A percentile compares a stretch with the other conserved stretches of the same genome.
Conservation (phyloP, 2,797 vertebrate species). For the Phalanger gymnotis region DNA sequence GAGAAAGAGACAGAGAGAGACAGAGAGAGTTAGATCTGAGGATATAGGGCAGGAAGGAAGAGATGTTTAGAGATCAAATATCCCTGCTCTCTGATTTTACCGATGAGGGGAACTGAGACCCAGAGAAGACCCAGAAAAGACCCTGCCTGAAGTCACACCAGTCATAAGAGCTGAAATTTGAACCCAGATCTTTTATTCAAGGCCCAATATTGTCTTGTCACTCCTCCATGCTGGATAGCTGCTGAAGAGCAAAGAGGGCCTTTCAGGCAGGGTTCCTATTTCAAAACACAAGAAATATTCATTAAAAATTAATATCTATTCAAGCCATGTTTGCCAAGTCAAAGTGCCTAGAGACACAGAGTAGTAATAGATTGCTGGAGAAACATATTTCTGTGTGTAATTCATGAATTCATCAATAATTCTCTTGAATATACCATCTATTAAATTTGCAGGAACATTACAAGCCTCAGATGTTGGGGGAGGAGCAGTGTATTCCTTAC, state of each 20-base stretch:
- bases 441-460: not conserved
- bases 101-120: not conserved
- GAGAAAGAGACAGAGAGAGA: not conserved
- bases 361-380: rapidly evolving
- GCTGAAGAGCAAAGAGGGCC: not conserved
- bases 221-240: not conserved
- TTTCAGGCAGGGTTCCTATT: not conserved
- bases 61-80: not conserved
- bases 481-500: not conserved
- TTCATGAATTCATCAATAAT: not conserved
- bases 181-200: not conserved
- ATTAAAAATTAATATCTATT: not conserved
- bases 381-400: not conserved
- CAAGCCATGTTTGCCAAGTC: not conserved
- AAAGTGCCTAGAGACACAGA: not conserved
- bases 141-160: not conserved
- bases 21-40: not conserved
- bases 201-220: not conserved
- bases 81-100: not conserved
- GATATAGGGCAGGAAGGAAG: not conserved
- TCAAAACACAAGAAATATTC: not conserved
- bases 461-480: not conserved
- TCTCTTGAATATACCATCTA: not conserved
- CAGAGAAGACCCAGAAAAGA: not conserved
- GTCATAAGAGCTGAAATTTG: not conserved